phyloP scores from a whole-genome alignment of 2,113 vertebrate genomes.

The Ctenomys sociabilis region DNA sequence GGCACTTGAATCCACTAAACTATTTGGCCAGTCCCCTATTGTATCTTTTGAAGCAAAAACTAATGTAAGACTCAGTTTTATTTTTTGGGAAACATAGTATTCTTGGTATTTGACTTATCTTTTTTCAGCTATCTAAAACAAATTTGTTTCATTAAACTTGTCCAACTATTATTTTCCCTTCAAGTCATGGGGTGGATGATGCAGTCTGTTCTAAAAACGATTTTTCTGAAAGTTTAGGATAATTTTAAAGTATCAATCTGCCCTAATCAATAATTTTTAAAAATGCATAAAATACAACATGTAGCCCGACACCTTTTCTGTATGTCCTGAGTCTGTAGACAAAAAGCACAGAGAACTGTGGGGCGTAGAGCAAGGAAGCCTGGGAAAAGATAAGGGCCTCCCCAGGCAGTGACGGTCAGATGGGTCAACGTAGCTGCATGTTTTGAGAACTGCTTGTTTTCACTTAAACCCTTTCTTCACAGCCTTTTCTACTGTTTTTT shows the following conservation, averaged over 20 bases:
- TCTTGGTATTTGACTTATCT: background rate
- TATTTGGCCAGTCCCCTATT: background rate
- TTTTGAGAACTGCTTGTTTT: background rate
- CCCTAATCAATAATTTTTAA: background rate
- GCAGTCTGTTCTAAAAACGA: background rate
- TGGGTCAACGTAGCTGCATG: accelerated
- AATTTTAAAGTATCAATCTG: background rate
- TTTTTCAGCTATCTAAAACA: background rate
- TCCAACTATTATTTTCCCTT: background rate
- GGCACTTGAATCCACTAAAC: too few species aligned
- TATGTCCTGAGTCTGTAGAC: background rate
- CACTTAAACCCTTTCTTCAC: background rate
- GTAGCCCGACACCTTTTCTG: background rate
- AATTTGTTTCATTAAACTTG: background rate
- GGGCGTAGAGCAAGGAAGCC: background rate
- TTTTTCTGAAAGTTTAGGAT: conserved; percentile 21
- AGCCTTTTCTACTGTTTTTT: background rate
- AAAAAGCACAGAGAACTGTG: too few species aligned
- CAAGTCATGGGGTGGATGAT: background rate
- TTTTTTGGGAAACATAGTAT: background rate
- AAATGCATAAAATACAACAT: background rate
- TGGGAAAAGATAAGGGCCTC: background rate
- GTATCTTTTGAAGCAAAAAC: background rate
- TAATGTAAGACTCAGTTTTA: background rate
- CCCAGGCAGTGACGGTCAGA: accelerated